These are phyloP conservation scores for Montipora efflorescens DNA, from an alignment of 64 coral and sea anemone genomes.

Conservation along the genomic window DNA sequence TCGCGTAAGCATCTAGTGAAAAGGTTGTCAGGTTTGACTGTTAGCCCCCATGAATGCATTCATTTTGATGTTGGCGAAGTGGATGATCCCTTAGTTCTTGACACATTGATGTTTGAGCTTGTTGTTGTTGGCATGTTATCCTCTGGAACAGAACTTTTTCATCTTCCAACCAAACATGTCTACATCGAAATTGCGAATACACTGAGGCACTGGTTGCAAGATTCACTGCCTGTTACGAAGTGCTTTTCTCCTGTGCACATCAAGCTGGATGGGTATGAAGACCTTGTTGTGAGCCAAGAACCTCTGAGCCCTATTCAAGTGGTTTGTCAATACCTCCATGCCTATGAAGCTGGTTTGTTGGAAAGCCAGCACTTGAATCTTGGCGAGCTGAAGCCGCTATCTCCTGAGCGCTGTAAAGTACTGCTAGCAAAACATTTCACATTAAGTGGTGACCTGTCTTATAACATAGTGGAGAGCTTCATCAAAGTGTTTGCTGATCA, in stretches of 20 bases:
- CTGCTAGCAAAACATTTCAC: constrained; percentile 71
- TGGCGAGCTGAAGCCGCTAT: constrained; percentile 39
- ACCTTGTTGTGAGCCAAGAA: constrained; percentile 68
- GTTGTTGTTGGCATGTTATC: constrained; percentile 73
- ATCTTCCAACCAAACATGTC: constrained; percentile 55
- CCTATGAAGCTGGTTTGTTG: constrained; percentile 63
- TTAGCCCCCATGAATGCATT: constrained; percentile 56
- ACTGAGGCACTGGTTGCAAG: constrained; percentile 56
- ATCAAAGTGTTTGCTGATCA: constrained; percentile 81
- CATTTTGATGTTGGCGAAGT: constrained; percentile 88
- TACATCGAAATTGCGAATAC: constrained; percentile 89
- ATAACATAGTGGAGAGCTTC: constrained; percentile 75
- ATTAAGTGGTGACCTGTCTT: constrained; percentile 62
- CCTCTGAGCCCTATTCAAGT: constrained; percentile 70
- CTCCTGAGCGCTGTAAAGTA: constrained; percentile 17
- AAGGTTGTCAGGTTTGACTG: constrained; percentile 49
- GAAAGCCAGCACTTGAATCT: constrained; percentile 62
- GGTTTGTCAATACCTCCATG: constrained; percentile 85
- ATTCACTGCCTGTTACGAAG: constrained; percentile 78
- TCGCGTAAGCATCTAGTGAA: constrained; percentile 65
- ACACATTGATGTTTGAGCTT: constrained; percentile 75
- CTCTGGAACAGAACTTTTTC: constrained; percentile 64
- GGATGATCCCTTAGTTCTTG: constrained; percentile 66
- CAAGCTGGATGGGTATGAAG: constrained; percentile 48
- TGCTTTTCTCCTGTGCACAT: constrained; percentile 69